A percentile compares a stretch with the other conserved stretches of the same genome.
These are phyloP conservation scores for Dryobotodes eremita DNA, from an alignment of 2,888 invertebrate genomes.

Conservation along the genomic window DNA sequence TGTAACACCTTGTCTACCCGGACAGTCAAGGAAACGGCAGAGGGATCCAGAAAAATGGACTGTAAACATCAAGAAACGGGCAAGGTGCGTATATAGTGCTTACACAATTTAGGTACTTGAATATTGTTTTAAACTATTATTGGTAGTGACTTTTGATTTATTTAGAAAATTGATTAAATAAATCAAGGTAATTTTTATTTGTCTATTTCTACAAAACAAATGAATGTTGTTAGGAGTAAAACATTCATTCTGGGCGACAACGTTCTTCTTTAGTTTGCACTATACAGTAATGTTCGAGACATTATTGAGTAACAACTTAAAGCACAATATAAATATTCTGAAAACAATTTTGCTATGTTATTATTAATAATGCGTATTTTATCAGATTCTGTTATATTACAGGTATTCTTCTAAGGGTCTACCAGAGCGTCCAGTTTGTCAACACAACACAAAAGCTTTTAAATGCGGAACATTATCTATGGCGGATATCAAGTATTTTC, in stretches of 20 bases:
- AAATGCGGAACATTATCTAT: slow-evolving; percentile 29
- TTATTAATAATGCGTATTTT: slow-evolving; percentile 8
- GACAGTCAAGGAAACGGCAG: slow-evolving; percentile 17
- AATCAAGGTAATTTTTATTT: slow-evolving; percentile 11
- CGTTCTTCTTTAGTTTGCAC: slow-evolving; percentile 9
- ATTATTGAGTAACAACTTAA: slow-evolving; percentile 19
- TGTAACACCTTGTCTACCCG: slow-evolving; percentile 18
- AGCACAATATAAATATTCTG: slow-evolving; percentile 1
- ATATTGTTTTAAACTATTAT: slow-evolving; percentile 14
- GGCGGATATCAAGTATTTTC: slow-evolving; percentile 26
- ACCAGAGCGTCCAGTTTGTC: slow-evolving; percentile 27
- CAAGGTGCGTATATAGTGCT: slow-evolving; percentile 17
- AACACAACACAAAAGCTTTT: slow-evolving; percentile 32
- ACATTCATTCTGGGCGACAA: slow-evolving; percentile 14
- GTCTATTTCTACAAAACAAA: slow-evolving; percentile 1
- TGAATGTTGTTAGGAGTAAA: slow-evolving; percentile 3
- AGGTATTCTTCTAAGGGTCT: slow-evolving; percentile 27
- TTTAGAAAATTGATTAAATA: slow-evolving; percentile 17
- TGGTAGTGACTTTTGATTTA: slow-evolving; percentile 17
- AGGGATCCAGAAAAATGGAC: slow-evolving; percentile 17
- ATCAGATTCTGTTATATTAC: slow-evolving; percentile 12
- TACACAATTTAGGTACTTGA: slow-evolving; percentile 16
- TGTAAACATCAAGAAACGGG: slow-evolving; percentile 12
- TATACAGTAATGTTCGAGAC: slow-evolving; percentile 10
- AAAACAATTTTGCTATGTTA: not conserved